Base-by-base conservation (phyloP, 2,797 vertebrate genomes). In the Coregonus ussuriensis region DNA sequence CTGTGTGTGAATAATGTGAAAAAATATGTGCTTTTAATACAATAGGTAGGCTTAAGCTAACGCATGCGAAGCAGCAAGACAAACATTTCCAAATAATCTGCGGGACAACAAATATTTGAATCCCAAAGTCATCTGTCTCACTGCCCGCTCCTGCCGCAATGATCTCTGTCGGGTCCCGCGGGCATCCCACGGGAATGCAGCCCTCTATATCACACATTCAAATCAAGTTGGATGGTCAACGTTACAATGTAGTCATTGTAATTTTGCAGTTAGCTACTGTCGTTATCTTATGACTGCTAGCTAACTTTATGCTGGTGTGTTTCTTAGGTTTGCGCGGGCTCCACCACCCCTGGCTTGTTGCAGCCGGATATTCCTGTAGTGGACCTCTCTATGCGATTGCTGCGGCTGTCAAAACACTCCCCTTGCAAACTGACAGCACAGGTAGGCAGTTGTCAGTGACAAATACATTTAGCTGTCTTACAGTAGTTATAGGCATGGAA, bases 321-420 rank as follows among this genome's bases (percentile, higher is more conserved):
- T 4, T 63, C 3, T 79, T 89, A 95, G 95, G 89, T 16, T 33
- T 93, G 37, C 77, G 78, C 77, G 84, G 89, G 54, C 76, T 94
- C 3, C 85, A 86, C 18, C 82, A 74, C 1, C 68, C 84, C 1
- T 75, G 85, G 31, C 13, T 76, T 16, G 66, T 82, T n/a, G 18
- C 77, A 0, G 4, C 78, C 1, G 85, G 78, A 7, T 74, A 84
- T 16, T 37, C 82, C 7, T 81, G 62, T 72, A 74, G 21, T 14
- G 84, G 89, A 41, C 87, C 74, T 4, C 75, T 78, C 0, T 91
- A 89, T 74, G 59, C 80, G 1, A 88, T 91, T 2, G 89, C 90
- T 47, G 67, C 85, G 1, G 83, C 88, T 1, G 4, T 82, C 1
- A 66, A 84, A 63, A 0, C 82, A 1, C n/a, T 74, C 21, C 79